Evolutionary conservation across 2,888 invertebrate genomes (phyloP).

Genomic region (Escarpia spicata): DNA sequence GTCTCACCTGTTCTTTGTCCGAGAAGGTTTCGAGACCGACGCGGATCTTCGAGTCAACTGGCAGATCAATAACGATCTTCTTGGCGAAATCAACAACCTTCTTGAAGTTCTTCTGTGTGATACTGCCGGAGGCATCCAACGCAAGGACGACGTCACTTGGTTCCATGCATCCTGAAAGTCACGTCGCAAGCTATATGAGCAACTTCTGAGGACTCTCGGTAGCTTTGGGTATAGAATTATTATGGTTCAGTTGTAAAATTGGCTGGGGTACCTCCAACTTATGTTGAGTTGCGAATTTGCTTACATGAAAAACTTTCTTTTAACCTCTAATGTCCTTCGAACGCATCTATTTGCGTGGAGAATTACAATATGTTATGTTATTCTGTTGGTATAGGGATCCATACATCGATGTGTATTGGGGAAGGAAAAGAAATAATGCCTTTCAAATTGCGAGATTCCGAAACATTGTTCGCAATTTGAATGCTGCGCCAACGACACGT

Average conservation of each 20-base stretch:
- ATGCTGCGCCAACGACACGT: too few relatives aligned
- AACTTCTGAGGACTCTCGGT: background rate
- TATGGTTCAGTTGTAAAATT: background rate
- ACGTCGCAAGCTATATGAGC: background rate
- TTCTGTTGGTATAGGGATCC: too few relatives aligned
- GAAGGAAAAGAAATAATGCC: background rate
- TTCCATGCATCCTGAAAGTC: conserved; percentile 6
- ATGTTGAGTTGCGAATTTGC: background rate
- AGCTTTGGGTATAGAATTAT: background rate
- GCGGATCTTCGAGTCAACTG: conserved; percentile 19
- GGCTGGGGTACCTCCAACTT: background rate
- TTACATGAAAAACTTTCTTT: background rate
- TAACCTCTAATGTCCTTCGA: background rate
- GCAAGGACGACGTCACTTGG: conserved; percentile 24
- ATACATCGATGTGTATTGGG: too few relatives aligned
- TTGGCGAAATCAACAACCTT: conserved; percentile 25
- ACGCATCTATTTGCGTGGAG: too few relatives aligned
- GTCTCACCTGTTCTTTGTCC: conserved; percentile 19
- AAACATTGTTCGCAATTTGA: background rate
- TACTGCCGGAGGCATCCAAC: conserved; percentile 26
- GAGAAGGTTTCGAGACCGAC: conserved; percentile 24
- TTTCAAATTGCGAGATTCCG: background rate
- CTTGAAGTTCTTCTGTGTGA: conserved; percentile 25
- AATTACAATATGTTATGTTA: too few relatives aligned
- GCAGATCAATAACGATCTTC: conserved; percentile 22